Conservation (phyloP, 2,888 invertebrate species). For the Lottia gigantea region DNA sequence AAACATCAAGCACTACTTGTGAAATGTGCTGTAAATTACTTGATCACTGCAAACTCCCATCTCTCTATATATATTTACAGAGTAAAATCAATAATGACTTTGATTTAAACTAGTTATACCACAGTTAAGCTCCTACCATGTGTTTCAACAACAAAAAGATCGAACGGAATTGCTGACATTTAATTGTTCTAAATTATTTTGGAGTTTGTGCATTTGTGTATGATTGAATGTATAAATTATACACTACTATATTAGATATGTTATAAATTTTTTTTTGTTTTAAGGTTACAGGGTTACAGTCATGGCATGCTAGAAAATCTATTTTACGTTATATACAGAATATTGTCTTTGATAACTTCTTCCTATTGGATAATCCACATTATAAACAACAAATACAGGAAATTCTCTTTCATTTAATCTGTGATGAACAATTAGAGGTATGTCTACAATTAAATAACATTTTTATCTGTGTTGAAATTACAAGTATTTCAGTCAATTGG, state of each 20-base stretch:
- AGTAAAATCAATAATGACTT: background rate
- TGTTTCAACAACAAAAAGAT: too few species aligned
- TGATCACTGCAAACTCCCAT: background rate
- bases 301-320: slow-evolving; percentile 71
- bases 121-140: background rate
- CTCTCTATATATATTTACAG: too few species aligned
- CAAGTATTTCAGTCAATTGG: background rate
- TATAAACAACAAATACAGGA: slow-evolving; percentile 58
- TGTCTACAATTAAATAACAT: background rate
- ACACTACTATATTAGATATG: too few species aligned
- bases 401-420: slow-evolving; percentile 72
- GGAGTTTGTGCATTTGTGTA: too few species aligned
- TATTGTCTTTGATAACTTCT: slow-evolving; percentile 72
- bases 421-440: slow-evolving; percentile 67
- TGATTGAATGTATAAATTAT: too few species aligned
- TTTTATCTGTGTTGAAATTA: background rate
- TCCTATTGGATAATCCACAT: slow-evolving; percentile 60
- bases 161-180: too few species aligned
- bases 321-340: slow-evolving; percentile 70
- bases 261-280: slow-evolving; percentile 13
- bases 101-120: background rate
- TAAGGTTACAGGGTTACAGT: slow-evolving; percentile 57
- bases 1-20: too few species aligned
- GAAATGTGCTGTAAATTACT: too few species aligned
- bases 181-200: too few species aligned